Evolutionary conservation across 2,888 invertebrate species (phyloP).

Genomic region (Eulithis testata): DNA sequence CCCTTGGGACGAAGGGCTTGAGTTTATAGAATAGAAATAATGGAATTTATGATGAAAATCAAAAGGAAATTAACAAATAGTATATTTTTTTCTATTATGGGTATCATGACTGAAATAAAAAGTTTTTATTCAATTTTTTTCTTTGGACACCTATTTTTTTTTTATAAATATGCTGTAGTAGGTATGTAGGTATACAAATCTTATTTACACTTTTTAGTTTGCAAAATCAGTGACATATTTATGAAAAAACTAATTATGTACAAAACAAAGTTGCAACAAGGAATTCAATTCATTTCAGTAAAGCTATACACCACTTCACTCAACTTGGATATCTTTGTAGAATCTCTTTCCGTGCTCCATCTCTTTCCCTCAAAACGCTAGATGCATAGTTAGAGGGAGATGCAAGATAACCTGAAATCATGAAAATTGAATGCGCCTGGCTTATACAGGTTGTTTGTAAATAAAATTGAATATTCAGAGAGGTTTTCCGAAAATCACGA

Average conservation of each 20-base stretch:
- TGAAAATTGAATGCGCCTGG: constrained; percentile 70
- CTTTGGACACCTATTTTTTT: no score
- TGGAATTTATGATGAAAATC: no score
- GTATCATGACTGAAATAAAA: no score
- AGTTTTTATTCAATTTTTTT: no score
- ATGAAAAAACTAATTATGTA: constrained; percentile 31
- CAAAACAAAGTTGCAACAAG: constrained; percentile 50
- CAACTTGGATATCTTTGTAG: constrained; percentile 54
- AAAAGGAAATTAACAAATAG: no score
- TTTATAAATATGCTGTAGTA: no score
- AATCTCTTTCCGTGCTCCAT: constrained; percentile 46
- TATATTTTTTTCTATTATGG: no score
- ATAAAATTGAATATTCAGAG: constrained; percentile 82
- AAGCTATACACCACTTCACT: constrained; percentile 57
- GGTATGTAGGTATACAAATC: no score
- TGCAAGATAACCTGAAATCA: constrained; percentile 42
- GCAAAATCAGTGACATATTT: no score
- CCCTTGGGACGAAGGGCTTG: constrained; percentile 20
- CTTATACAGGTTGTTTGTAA: constrained; percentile 70
- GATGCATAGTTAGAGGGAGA: constrained; percentile 36
- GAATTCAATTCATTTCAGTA: constrained; percentile 57
- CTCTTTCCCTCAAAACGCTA: constrained; percentile 40
- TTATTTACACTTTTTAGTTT: no score
- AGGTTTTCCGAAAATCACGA: constrained; percentile 74
- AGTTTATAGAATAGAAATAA: neutral